phyloP scores from a whole-genome alignment of 2,888 invertebrate genomes.

The Caenorhabditis imperialis region DNA sequence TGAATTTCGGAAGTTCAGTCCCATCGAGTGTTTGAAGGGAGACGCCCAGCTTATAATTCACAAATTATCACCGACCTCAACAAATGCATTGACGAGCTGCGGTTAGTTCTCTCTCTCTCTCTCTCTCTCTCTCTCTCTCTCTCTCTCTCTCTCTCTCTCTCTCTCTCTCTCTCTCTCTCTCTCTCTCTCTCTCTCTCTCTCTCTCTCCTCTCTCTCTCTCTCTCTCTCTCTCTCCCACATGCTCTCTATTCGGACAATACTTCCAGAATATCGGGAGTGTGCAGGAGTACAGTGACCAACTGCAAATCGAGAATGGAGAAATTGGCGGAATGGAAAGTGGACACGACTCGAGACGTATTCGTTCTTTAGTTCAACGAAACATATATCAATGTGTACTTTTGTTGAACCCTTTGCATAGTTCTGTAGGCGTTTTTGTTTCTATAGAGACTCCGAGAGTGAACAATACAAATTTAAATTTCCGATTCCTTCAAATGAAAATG shows the following conservation, averaged over 20 bases:
- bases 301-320: slow-evolving; percentile 15
- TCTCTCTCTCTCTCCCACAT: no score
- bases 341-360: slow-evolving; percentile 12
- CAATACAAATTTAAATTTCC: no score
- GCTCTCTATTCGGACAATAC: not conserved
- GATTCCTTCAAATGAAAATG: no score
- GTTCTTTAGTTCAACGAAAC: slow-evolving; percentile 3
- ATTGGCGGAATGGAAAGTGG: slow-evolving; percentile 10
- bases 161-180: no score
- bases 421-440: no score
- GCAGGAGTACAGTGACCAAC: slow-evolving; percentile 24
- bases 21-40: slow-evolving; percentile 3
- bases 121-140: no score
- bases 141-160: no score
- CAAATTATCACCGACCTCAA: slow-evolving; percentile 6
- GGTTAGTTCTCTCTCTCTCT: not conserved
- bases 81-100: slow-evolving; percentile 20
- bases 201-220: no score
- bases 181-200: no score
- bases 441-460: no score
- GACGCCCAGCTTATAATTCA: not conserved
- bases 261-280: slow-evolving; percentile 19
- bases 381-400: no score
- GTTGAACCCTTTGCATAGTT: no score
- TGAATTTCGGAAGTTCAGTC: not conserved